Percentiles rank a stretch among this genome's conserved stretches.
Evolutionary conservation across 2,888 invertebrate species (phyloP).

Genomic region (Pinctada fucata): DNA sequence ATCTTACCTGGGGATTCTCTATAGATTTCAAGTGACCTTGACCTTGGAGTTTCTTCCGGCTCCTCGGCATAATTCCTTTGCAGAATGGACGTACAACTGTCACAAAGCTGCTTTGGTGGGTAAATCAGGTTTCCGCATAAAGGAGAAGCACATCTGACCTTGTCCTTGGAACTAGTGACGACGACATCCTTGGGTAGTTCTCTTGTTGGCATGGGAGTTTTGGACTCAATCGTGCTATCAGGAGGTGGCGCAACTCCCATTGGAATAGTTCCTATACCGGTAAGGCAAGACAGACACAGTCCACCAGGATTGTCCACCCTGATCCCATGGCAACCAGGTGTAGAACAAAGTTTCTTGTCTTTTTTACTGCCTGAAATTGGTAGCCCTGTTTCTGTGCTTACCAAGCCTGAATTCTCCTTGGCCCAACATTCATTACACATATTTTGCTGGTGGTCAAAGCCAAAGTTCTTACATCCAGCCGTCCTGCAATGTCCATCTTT

Average conservation of each 20-base stretch:
- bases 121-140: slow-evolving; percentile 53
- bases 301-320: slow-evolving; percentile 29
- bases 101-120: slow-evolving; percentile 59
- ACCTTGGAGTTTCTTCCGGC: slow-evolving; percentile 9
- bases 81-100: slow-evolving; percentile 52
- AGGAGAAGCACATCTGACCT: slow-evolving; percentile 56
- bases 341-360: slow-evolving; percentile 50
- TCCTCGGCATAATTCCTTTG: slow-evolving; percentile 38
- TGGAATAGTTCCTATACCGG: neutral
- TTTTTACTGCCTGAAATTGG: neutral
- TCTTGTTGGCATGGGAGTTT: slow-evolving; percentile 12
- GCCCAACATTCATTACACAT: slow-evolving; percentile 45
- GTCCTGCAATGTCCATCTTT: slow-evolving; percentile 35
- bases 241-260: slow-evolving; percentile 1
- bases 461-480: slow-evolving; percentile 35
- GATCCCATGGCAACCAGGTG: slow-evolving; percentile 49
- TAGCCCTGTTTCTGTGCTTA: neutral
- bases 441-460: slow-evolving; percentile 42
- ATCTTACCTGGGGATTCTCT: slow-evolving; percentile 36
- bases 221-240: slow-evolving; percentile 14
- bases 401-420: neutral
- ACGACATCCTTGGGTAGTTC: slow-evolving; percentile 38
- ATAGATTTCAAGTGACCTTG: slow-evolving; percentile 31
- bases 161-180: slow-evolving; percentile 52
- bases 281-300: slow-evolving; percentile 4